These are phyloP conservation scores for Phalacrocorax aristotelis DNA, from an alignment of 2,113 vertebrate genomes.

Conservation along the genomic window DNA sequence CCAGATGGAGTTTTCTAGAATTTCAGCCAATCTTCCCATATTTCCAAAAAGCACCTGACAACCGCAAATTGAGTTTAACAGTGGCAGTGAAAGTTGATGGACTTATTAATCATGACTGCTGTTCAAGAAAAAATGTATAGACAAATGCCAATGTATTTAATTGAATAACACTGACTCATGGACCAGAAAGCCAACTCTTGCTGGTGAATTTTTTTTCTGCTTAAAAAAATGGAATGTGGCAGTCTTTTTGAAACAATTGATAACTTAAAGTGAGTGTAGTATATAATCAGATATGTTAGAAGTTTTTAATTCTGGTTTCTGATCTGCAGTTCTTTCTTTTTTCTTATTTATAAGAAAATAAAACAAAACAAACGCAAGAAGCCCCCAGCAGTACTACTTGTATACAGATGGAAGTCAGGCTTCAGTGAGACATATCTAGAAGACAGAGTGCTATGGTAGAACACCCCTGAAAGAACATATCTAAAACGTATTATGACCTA, in stretches of 20 bases:
- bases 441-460: background rate
- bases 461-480: background rate
- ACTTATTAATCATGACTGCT: background rate
- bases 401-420: background rate
- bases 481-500: background rate
- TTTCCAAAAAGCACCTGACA: background rate
- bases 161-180: background rate
- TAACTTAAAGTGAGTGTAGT: background rate
- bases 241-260: background rate
- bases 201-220: background rate
- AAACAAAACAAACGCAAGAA: background rate
- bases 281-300: background rate
- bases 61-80: background rate
- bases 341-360: background rate
- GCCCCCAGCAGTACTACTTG: background rate
- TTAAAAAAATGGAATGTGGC: background rate
- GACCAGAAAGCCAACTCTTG: background rate
- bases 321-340: background rate
- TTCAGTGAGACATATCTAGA: background rate
- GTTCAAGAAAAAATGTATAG: background rate
- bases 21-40: background rate
- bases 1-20: constrained; percentile 6
- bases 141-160: background rate
- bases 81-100: background rate
- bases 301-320: background rate